Percentiles rank a stretch among this genome's conserved stretches.
These are phyloP conservation scores for Cancer borealis DNA, from an alignment of 2,888 invertebrate species.

Conservation along the genomic window DNA sequence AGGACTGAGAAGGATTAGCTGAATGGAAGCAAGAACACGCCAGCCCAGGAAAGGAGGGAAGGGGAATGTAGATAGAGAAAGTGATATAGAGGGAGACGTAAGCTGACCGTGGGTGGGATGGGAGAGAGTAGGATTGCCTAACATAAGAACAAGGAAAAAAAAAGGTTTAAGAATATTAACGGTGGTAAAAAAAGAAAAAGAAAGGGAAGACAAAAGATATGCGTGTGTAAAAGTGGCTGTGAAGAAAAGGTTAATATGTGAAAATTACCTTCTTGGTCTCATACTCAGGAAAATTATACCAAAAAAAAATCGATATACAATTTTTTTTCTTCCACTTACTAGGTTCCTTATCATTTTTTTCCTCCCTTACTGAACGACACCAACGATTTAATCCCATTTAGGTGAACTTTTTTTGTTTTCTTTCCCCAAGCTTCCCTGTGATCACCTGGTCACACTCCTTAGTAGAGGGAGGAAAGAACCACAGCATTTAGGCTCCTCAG, in stretches of 20 bases:
- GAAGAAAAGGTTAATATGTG: conserved; percentile 6
- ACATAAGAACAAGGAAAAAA: neutral
- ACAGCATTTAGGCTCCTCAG: neutral
- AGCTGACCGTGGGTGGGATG: neutral
- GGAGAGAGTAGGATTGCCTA: neutral
- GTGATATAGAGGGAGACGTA: neutral
- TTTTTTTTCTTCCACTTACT: neutral
- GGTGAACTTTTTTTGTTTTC: neutral
- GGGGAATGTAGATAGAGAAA: neutral
- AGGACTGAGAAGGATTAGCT: conserved; percentile 33
- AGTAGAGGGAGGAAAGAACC: neutral
- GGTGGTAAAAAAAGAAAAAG: neutral
- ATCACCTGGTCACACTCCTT: neutral
- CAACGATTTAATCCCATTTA: conserved; percentile 22
- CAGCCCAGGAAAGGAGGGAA: neutral
- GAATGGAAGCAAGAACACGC: conserved; percentile 1
- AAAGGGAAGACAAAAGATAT: neutral
- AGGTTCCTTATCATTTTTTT: neutral
- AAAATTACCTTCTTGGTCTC: neutral
- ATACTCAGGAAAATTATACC: neutral
- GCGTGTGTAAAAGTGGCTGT: neutral
- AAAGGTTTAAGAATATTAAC: neutral
- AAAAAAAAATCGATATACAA: neutral
- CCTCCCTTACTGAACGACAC: neutral
- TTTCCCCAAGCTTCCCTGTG: neutral